Percentiles rank a stretch among this genome's conserved stretches.
phyloP scores from a whole-genome alignment of 1,140 invertebrate genomes.

The Drosophila ananassae region DNA sequence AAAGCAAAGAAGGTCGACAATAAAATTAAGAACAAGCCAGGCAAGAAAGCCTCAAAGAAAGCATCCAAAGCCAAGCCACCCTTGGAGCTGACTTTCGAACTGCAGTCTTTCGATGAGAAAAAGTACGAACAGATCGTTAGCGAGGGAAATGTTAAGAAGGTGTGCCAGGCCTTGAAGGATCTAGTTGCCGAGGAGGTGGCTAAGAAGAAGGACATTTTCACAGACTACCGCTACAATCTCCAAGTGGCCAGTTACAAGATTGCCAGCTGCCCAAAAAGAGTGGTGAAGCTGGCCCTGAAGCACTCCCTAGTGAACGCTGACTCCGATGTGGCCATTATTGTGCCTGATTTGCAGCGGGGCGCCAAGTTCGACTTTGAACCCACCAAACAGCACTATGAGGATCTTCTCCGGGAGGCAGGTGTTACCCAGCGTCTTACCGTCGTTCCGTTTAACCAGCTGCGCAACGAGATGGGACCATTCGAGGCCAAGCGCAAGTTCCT shows the following conservation, averaged over 20 bases:
- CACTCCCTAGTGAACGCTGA: constrained; percentile 84
- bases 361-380: constrained; percentile 86
- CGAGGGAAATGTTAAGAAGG: constrained; percentile 59
- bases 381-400: constrained; percentile 86
- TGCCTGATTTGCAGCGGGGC: constrained; percentile 85
- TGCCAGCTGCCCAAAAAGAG: constrained; percentile 71
- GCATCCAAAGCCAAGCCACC: constrained; percentile 19
- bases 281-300: constrained; percentile 84
- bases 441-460: constrained; percentile 85
- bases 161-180: constrained; percentile 62
- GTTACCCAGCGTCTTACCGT: constrained; percentile 84
- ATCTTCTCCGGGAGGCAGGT: constrained; percentile 85
- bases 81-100: constrained; percentile 42
- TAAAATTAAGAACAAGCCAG: constrained; percentile 2
- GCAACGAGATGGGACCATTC: constrained; percentile 85
- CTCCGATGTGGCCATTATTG: constrained; percentile 86
- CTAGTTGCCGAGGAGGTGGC: constrained; percentile 62
- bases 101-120: constrained; percentile 69
- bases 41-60: constrained; percentile 9
- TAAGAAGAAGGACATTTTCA: constrained; percentile 68
- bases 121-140: constrained; percentile 64
- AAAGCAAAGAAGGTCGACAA: constrained; percentile 27
- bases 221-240: constrained; percentile 71
- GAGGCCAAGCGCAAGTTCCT: constrained; percentile 85
- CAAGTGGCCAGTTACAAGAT: constrained; percentile 76